These are phyloP conservation scores for Xanthorhoe spadicearia DNA, from an alignment of 2,888 invertebrate species.

Conservation along the genomic window DNA sequence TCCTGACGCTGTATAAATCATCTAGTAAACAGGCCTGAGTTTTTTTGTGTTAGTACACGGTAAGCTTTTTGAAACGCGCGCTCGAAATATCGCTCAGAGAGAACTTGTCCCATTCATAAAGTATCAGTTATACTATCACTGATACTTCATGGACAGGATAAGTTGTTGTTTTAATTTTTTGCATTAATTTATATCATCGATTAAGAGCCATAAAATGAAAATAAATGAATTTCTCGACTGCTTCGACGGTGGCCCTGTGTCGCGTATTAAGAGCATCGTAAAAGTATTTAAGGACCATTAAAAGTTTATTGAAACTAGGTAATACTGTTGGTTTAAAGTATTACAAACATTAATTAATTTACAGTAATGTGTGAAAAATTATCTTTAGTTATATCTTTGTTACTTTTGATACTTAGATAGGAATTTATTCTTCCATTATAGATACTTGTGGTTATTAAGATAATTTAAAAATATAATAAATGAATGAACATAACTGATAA, in stretches of 20 bases:
- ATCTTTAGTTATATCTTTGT: not conserved
- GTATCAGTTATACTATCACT: no score
- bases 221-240: constrained; percentile 30
- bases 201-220: constrained; percentile 13
- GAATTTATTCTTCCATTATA: no score
- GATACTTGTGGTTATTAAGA: no score
- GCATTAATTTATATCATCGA: constrained; percentile 4
- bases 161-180: not conserved
- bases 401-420: no score
- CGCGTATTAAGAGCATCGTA: constrained; percentile 17
- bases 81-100: no score
- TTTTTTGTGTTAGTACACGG: no score
- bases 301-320: constrained; percentile 15
- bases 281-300: constrained; percentile 15
- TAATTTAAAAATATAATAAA: no score
- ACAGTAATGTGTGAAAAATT: not conserved
- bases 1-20: no score
- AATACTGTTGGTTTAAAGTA: not conserved
- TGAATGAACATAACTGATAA: not conserved
- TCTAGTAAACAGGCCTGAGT: no score
- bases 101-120: no score
- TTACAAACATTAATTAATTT: not conserved
- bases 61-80: no score
- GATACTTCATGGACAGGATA: no score
- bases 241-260: constrained; percentile 32